Evolutionary conservation across 2,888 invertebrate species (phyloP), one percentile per base, ranked within the genome.

Genomic region (Pheosia gnoma): DNA sequence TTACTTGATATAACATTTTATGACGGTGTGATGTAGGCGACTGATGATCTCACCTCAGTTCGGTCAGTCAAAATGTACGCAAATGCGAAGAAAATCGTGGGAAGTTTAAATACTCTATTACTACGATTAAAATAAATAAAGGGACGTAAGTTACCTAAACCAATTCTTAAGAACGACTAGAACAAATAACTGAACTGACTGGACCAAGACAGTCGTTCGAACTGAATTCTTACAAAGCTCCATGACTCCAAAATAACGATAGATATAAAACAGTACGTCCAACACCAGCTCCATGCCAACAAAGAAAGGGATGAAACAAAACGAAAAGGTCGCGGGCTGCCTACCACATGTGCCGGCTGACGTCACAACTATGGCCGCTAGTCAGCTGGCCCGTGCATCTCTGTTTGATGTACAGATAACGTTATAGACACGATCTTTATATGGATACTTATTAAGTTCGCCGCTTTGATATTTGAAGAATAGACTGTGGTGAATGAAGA

Each of bases 261-360:
- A 67, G 68, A 63, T 57, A 71, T 62, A 68, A 63, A 67, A 66
- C 66, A 51, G 64, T 45, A 47, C 47, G 5, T n/a, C n/a, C 11
- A 47, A 11, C 45, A 58, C 58, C 63, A 71, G 63, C 41, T 41
- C 53, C 53, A 9, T 68, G 67, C 60, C 66, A 79, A 70, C 71
- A 77, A 75, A 81, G 80, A 78, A 78, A 78, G 79, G 72, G 72
- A 79, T 75, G 74, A 79, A 77, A 80, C 72, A 82, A 80, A 80
- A 78, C 74, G 75, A 83, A 80, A 80, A 81, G 76, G 74, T 74
- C 72, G 77, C 62, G 72, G 78, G 64, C 77, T 83, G 86, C 80
- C 70, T 70, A 81, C 84, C 89, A 88, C 85, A 88, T 89, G 89
- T 86, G 84, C 51, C 56, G 59, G 62, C 58, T 89, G 88, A 89